phyloP scores from a whole-genome alignment of 2,113 vertebrate species.

The Emydocephalus ijimae region DNA sequence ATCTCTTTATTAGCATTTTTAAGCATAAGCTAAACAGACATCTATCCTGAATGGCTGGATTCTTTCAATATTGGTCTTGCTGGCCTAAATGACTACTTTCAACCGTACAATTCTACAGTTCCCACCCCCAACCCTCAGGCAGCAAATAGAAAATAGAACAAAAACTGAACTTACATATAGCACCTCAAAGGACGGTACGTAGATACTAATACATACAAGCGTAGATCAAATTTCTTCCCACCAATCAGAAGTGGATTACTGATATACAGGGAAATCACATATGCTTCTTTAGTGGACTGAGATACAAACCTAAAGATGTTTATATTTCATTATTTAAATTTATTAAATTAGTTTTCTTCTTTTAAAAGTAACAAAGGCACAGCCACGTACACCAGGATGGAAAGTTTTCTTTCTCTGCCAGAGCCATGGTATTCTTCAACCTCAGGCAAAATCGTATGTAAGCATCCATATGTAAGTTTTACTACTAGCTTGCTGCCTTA shows the following conservation, averaged over 20 bases:
- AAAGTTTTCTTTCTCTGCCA: background rate
- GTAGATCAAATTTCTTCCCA: constrained; percentile 96
- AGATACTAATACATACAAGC: constrained; percentile 92
- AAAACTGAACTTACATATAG: constrained; percentile 83
- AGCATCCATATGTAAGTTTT: background rate
- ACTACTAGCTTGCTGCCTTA: background rate
- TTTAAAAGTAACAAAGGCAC: background rate
- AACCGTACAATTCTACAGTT: background rate
- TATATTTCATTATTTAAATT: background rate
- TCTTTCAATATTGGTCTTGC: background rate
- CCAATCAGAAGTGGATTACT: constrained; percentile 93
- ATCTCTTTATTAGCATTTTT: background rate
- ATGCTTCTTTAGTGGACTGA: constrained; percentile 87
- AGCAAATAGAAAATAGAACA: background rate
- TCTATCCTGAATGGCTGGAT: background rate
- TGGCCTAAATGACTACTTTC: background rate
- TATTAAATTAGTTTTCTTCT: background rate
- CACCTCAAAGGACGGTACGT: constrained; percentile 92
- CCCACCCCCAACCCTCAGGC: background rate
- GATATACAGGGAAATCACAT: constrained; percentile 97
- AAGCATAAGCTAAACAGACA: background rate
- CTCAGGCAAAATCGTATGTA: background rate
- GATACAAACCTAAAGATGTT: constrained; percentile 80
- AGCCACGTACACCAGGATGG: background rate
- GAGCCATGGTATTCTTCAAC: background rate